Evolutionary conservation across 2,888 invertebrate genomes (phyloP).

Genomic region (Autographa gamma): DNA sequence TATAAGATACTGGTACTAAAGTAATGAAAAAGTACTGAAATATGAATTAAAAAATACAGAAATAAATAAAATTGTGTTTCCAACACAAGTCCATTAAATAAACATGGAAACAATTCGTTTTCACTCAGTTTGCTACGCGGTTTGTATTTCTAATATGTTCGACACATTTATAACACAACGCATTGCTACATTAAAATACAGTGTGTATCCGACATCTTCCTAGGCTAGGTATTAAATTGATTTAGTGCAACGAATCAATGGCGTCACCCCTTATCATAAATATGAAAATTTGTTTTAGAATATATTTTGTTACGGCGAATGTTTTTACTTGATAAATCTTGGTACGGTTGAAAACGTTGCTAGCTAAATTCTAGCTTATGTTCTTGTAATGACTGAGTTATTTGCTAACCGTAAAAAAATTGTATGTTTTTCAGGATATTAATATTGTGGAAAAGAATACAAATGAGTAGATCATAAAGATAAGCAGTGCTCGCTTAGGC

Average conservation of each 20-base stretch:
- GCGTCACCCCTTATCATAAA: conserved; percentile 30
- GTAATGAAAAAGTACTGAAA: not conserved
- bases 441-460: too few species aligned
- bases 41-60: not conserved
- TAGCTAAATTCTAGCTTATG: not conserved
- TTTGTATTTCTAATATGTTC: conserved; percentile 14
- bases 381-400: not conserved
- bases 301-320: conserved; percentile 24
- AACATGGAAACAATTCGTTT: not conserved
- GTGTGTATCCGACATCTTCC: conserved; percentile 21
- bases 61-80: not conserved
- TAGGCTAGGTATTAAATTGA: conserved; percentile 35
- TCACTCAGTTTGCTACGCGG: not conserved
- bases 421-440: too few species aligned
- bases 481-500: too few species aligned
- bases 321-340: not conserved
- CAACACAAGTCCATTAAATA: not conserved
- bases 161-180: conserved; percentile 22
- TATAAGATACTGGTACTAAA: too few species aligned
- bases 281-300: conserved; percentile 36
- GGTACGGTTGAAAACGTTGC: not conserved
- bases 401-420: not conserved
- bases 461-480: too few species aligned
- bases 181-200: not conserved
- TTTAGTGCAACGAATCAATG: conserved; percentile 38